Evolutionary conservation across 2,113 vertebrate species (phyloP).

Genomic region (Zootoca vivipara): DNA sequence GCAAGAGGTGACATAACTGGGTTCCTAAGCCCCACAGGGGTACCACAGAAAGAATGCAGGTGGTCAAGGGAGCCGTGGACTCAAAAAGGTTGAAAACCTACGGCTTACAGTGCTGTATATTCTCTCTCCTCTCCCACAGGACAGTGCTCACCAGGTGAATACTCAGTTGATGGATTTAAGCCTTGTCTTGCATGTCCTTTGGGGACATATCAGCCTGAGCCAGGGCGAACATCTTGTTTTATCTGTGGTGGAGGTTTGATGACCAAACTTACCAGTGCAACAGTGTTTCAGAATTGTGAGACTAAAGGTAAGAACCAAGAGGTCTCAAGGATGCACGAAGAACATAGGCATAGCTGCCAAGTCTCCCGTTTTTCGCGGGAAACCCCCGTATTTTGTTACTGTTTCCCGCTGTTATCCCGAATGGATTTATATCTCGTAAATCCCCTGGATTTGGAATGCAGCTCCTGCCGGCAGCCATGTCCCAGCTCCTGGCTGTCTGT

Average conservation of each 20-base stretch:
- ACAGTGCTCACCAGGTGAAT: constrained; percentile 89
- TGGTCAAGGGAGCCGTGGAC: no score
- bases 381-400: no score
- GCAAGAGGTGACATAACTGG: no score
- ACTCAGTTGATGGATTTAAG: constrained; percentile 88
- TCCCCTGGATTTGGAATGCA: no score
- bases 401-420: no score
- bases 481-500: no score
- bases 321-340: rapidly evolving
- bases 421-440: no score
- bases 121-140: constrained; percentile 68
- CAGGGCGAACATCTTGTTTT: constrained; percentile 90
- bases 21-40: no score
- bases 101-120: background rate
- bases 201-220: constrained; percentile 91
- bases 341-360: constrained; percentile 20
- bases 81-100: no score
- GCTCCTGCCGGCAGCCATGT: no score
- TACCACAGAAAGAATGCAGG: no score
- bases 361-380: no score
- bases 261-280: constrained; percentile 81
- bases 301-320: constrained; percentile 85
- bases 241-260: constrained; percentile 88
- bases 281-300: constrained; percentile 93
- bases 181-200: constrained; percentile 87